Evolutionary conservation across 2,888 invertebrate species (phyloP), one percentile per base, ranked within the genome.

Genomic region (Autographa pulchrina): DNA sequence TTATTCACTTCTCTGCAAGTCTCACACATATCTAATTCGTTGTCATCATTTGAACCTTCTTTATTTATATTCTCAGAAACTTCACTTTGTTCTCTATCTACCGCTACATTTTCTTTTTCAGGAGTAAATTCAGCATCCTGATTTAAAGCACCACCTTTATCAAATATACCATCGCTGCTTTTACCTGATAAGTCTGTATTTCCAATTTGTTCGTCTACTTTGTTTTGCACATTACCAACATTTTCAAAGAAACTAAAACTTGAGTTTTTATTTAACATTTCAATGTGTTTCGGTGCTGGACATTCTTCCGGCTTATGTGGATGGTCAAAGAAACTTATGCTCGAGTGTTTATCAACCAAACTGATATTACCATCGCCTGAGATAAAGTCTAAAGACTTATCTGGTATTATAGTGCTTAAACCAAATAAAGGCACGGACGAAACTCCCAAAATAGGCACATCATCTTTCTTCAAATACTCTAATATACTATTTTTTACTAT

Each of bases 11-110:
- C 94, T 75, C 92, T 87, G 72, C 93, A 93, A 2, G 93, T 93
- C 83, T 92, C 93, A 74, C 93, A 94, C 58, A 93, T 93, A 72
- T 88, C 92, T n/a, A 94, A 85, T 72, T 94, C 92, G 0, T 86
- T 87, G 38, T 67, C 11, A 32, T 68, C 65, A 18, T 77, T 71
- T 63, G 67, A 16, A 54, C 43, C 62, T 20, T 62, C 63, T 54
- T 25, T 25, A 25, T n/a, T 43, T 25, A 71, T 32, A 32, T 70
- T 64, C 31, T 62, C 18, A 32, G 59, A n/a, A 7, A 18, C 11
- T 35, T 62, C 60, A 20, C 32, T 56, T 52, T 62, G 52, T 35
- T 68, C 65, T 54, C 58, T 75, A 20, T 65, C 68, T 54, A 65
- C 64, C 16, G 25, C 18, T 14, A 64, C 20, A 5, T 66, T 60